A percentile compares a stretch with the other conserved stretches of the same genome.
Conservation (phyloP, 2,888 invertebrate species). For the Rutpela maculata region DNA sequence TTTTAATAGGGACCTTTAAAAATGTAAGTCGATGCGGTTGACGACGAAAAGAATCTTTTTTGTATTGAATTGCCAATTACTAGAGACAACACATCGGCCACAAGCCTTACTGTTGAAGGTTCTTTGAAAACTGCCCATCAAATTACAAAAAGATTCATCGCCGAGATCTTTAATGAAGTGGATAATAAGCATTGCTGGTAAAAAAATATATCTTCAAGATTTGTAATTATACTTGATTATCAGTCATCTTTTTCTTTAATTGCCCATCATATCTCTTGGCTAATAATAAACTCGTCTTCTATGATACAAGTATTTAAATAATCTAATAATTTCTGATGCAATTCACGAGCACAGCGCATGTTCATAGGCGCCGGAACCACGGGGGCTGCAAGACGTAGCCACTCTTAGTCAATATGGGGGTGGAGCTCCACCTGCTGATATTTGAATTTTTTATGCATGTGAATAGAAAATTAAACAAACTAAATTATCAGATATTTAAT, state of each 20-base stretch:
- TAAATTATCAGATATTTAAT: no score
- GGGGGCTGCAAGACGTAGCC: no score
- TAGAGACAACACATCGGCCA: not conserved
- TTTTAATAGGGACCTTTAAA: no score
- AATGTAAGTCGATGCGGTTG: no score
- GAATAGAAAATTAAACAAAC: no score
- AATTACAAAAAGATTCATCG: not conserved
- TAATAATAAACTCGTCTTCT: conserved; percentile 1
- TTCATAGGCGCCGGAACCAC: no score
- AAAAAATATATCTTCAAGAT: not conserved
- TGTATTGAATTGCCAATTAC: no score
- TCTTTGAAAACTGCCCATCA: conserved; percentile 16
- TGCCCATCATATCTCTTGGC: not conserved
- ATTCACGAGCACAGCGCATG: not conserved
- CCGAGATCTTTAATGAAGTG: conserved; percentile 14
- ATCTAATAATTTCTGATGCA: not conserved
- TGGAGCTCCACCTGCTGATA: no score
- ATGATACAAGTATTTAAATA: conserved; percentile 3
- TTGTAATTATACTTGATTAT: conserved; percentile 2
- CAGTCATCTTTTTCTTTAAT: not conserved
- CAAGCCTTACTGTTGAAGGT: not conserved
- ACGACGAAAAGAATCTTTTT: no score
- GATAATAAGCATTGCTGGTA: not conserved
- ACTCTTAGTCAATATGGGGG: no score
- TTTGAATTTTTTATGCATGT: no score